These are phyloP conservation scores for Decapterus maruadsi DNA, from an alignment of 2,797 vertebrate genomes.

Conservation along the genomic window DNA sequence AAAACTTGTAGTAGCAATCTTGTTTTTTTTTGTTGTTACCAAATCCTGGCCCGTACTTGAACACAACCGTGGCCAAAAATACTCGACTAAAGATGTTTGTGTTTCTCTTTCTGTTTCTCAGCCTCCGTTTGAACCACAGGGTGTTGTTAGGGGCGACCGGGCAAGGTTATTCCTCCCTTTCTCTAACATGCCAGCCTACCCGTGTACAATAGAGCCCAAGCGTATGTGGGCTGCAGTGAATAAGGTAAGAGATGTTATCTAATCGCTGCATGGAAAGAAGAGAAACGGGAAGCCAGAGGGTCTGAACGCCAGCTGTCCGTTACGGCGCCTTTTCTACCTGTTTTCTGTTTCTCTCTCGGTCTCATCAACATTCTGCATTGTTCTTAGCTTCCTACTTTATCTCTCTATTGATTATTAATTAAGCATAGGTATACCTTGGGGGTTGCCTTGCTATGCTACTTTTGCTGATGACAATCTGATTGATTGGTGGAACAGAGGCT, in stretches of 20 bases:
- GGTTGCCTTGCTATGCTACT: conserved; percentile 47
- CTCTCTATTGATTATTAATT: conserved; percentile 59
- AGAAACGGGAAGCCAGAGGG: conserved; percentile 63
- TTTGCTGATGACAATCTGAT: conserved; percentile 63
- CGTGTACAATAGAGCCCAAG: conserved; percentile 62
- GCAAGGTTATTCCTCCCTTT: conserved; percentile 60
- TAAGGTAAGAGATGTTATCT: conserved; percentile 84
- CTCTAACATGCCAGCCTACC: conserved; percentile 67
- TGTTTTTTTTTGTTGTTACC: not conserved
- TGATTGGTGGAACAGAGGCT: conserved; percentile 47
- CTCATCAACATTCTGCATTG: conserved; percentile 42
- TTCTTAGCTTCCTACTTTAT: conserved; percentile 51
- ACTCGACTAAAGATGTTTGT: too few species aligned
- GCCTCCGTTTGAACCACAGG: conserved; percentile 47
- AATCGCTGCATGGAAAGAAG: conserved; percentile 62
- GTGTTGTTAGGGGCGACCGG: conserved; percentile 63
- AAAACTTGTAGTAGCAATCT: too few species aligned
- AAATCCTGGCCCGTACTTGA: not conserved
- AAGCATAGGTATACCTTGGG: conserved; percentile 21
- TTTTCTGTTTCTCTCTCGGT: conserved; percentile 43
- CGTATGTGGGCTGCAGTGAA: conserved; percentile 78
- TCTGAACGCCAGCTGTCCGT: conserved; percentile 75
- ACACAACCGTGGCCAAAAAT: not conserved
- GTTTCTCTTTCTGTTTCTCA: conserved; percentile 36
- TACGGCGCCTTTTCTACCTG: conserved; percentile 34